Base-by-base conservation (phyloP, 2,797 vertebrate genomes). In the Apogon talboti region DNA sequence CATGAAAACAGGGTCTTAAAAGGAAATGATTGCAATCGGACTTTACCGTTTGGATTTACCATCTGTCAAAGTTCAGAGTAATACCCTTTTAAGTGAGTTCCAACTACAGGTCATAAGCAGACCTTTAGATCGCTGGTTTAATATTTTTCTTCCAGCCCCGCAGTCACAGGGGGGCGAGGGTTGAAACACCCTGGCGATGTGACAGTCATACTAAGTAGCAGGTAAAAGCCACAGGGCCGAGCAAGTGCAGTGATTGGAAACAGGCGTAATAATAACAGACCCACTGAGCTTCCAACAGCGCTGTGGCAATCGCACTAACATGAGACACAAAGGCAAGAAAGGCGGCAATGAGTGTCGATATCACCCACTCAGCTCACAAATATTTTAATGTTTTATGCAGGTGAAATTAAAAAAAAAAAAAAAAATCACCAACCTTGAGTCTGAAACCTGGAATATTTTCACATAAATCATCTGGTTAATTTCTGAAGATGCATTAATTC, bases 201-300 rank as follows among this genome's bases (percentile, higher is more conserved):
- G 81, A 79, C 55, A 42, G 62, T 57, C 74, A 79, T 84, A 78
- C 65, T 47, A 73, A 89, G 78, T 44, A 86, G 71, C 76, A 82
- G 76, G 74, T 82, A 78, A 74, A 76, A 75, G 78, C 71, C 16
- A 11, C 3, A 7, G 65, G 78, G 60, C 56, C 3, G 21, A 71
- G 65, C 76, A 74, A 62, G 68, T 79, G 79, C 68, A 72, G 66
- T 62, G 66, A 74, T 37, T 70, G 68, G 50, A 85, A 59, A 79
- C 59, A 52, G 57, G 76, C 67, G 82, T 86, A 79, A 67, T 86
- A 40, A 75, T 68, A 75, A 79, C 45, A 53, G 64, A 68, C 24
- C 47, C 13, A n/a, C 56, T 14, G 47, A 42, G 70, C 24, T 40
- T 79, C 73, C 71, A 9, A 11, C 62, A 56, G 74, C 61, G 19